Base-by-base conservation (phyloP, 1,140 invertebrate species). In the Anastrepha ludens region DNA sequence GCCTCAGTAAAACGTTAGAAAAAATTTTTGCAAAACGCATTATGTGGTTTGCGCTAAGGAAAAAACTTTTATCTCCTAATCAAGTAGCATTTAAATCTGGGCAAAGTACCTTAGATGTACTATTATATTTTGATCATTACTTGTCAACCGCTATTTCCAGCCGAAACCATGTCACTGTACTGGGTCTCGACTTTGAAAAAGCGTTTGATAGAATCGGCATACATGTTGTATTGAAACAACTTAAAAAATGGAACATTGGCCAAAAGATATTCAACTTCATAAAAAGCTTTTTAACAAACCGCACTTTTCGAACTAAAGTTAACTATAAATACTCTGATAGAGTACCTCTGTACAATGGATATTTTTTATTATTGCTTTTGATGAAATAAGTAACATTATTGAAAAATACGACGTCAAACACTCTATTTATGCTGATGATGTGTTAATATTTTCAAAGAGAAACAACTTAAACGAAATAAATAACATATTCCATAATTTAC, bases 141-240 rank as follows among this genome's bases (percentile, higher is more conserved):
- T 3, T 39, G 13, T n/a, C 55, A 29, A n/a, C 47, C 41, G 87
- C 65, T 39, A 11, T 88, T 2, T 58, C 81, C 6, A 47, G n/a
- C 44, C 67, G 55, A 85, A 87, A 88, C 39, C 87, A 88, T 59
- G 60, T 88, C 9, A 55, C 87, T 15, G 41, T 74, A 9, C 44
- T 88, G 5, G 41, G 44, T 2, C 47, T 67, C 8, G 87, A 86
- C 29, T 88, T 86, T 20, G 85, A 86, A 59, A 85, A 86, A 41
- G 81, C 87, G 9, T 88, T 86, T 59, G 87, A 88, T 44, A 44
- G 87, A n/a, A 86, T 86, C 29, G 87, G 87, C 20, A 59, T 86
- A 17, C 87, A 88, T 60, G 50, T 86, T 2, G 41, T 88, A 2
- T 17, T n/a, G n/a, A n/a, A 59, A 39, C 17, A 67, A 29, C n/a